Base-by-base conservation (phyloP, 2,888 invertebrate genomes). In the Nomada fabriciana region DNA sequence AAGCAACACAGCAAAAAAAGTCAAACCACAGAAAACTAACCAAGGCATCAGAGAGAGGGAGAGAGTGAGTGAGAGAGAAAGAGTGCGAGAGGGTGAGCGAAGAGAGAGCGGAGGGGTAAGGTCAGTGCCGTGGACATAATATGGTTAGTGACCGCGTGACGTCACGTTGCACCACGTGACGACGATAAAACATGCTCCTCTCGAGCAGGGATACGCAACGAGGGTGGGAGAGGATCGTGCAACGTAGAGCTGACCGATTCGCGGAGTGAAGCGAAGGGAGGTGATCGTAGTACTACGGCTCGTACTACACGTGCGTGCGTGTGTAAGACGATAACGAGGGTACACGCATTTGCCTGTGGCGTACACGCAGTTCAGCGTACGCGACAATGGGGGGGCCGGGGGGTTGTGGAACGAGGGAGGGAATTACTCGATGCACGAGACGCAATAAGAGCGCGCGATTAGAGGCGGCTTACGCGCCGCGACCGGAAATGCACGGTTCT, bases 291-390 rank as follows among this genome's bases (percentile, higher is more conserved):
- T 93, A 93, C 93, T 92, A 93, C 92, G 92, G 79, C 88, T 91
- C 92, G 93, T 93, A 92, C 92, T 93, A 93, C 89, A 90, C 89
- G 91, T 91, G 92, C 92, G 92, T 92, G 92, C 91, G 90, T 90
- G 88, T 91, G 89, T 89, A 90, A 87, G 88, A 90, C 86, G 91
- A 91, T 90, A 90, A 90, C 90, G 90, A 90, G 82, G 84, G 79
- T 86, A 84, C 85, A 80, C 83, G 89, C 84, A 82, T 86, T 85
- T 83, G 83, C 82, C 70, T 77, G 83, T 76, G 80, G 76, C 80
- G 79, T 78, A 80, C 78, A 70, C 74, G 78, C 61, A 76, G 76
- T 61, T n/a, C 76, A 10, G 15, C 59, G 29, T 52, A 57, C 61
- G 20, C 42, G 57, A 52, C 42, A n/a, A 2, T 47, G 13, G 23